Evolutionary conservation across 2,888 invertebrate genomes (phyloP).

Genomic region (Tholera decimalis): DNA sequence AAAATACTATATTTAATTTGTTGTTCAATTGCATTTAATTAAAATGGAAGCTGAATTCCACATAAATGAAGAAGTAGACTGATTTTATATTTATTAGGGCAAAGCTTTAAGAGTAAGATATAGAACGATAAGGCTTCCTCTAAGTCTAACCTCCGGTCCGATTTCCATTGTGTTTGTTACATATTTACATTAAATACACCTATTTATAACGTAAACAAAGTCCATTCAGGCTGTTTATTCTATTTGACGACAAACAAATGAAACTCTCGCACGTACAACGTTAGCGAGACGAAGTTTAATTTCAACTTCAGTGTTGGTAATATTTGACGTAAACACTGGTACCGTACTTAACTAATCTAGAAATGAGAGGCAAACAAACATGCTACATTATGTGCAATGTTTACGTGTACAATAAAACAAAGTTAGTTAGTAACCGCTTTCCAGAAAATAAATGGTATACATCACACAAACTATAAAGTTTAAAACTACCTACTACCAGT

Average conservation of each 20-base stretch:
- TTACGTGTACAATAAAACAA: slow-evolving; percentile 4
- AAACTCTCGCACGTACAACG: slow-evolving; percentile 23
- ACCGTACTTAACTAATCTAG: slow-evolving; percentile 27
- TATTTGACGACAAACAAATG: slow-evolving; percentile 15
- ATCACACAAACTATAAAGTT: neutral
- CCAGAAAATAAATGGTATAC: neutral
- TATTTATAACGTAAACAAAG: neutral
- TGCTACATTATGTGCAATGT: slow-evolving; percentile 6
- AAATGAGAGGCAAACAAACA: slow-evolving; percentile 33
- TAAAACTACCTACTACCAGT: neutral
- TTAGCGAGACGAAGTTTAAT: slow-evolving; percentile 15
- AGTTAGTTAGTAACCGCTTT: neutral
- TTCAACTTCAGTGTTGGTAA: slow-evolving; percentile 20
- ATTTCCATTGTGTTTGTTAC: neutral
- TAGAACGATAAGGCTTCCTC: too few species aligned
- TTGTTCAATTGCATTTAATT: too few species aligned
- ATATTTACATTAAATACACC: neutral
- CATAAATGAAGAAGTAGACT: too few species aligned
- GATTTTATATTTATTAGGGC: too few species aligned
- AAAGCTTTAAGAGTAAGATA: too few species aligned
- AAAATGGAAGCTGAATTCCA: too few species aligned
- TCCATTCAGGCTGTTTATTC: neutral
- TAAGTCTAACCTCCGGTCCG: too few species aligned
- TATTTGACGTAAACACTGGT: slow-evolving; percentile 18
- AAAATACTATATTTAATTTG: too few species aligned